A percentile compares a stretch with the other conserved stretches of the same genome.
phyloP scores from a whole-genome alignment of 2,888 invertebrate genomes.

The Drosophila pegasa region DNA sequence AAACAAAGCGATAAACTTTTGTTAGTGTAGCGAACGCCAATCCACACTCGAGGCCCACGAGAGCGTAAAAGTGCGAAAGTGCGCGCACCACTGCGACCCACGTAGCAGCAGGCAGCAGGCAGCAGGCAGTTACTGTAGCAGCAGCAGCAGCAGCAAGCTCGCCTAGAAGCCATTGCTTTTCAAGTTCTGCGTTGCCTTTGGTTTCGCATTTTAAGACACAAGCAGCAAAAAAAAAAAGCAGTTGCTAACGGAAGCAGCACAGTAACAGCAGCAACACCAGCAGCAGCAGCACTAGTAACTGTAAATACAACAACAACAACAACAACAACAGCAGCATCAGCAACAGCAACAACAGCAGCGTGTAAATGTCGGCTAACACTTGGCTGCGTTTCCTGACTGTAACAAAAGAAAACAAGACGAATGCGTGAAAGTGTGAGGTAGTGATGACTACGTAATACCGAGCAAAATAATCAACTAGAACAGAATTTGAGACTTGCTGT shows the following conservation, averaged over 20 bases:
- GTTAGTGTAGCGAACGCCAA: conserved; percentile 66
- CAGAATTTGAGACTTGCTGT: background rate
- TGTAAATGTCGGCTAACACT: conserved; percentile 78
- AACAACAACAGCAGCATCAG: conserved; percentile 16
- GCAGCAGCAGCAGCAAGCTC: conserved; percentile 10
- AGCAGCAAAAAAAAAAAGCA: conserved; percentile 17
- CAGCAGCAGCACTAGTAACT: conserved; percentile 12
- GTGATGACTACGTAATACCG: background rate
- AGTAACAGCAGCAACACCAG: conserved; percentile 23
- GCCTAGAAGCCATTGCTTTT: conserved; percentile 25
- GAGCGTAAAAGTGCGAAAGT: conserved; percentile 76
- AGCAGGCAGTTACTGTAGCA: conserved; percentile 11
- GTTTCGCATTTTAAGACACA: conserved; percentile 29
- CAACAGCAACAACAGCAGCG: conserved; percentile 41
- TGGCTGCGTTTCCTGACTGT: conserved; percentile 69
- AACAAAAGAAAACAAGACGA: conserved; percentile 17
- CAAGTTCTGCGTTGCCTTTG: conserved; percentile 38
- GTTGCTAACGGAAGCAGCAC: conserved; percentile 51
- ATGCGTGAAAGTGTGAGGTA: background rate
- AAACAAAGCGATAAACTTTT: conserved; percentile 79
- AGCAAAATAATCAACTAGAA: too few species aligned
- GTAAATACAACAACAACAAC: conserved; percentile 15
- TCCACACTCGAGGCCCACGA: conserved; percentile 64
- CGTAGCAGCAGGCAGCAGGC: conserved; percentile 4
- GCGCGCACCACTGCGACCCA: conserved; percentile 44